Conservation (phyloP, 1,140 invertebrate genomes). For the Pseudomyrmex dendroicus region DNA sequence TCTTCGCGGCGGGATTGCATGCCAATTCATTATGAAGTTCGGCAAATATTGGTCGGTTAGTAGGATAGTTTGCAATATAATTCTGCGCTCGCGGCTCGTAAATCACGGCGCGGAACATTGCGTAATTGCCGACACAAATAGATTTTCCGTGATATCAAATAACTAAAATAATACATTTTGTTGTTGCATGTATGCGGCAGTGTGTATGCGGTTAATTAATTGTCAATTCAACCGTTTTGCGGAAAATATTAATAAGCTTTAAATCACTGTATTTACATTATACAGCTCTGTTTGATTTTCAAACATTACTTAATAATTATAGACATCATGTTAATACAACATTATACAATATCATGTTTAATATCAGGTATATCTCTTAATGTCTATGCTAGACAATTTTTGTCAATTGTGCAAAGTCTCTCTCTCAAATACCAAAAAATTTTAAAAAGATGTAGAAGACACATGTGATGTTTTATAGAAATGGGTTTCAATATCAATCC, state of each 20-base stretch:
- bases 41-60: conserved; percentile 61
- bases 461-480: conserved; percentile 7
- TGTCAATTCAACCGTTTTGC: conserved; percentile 23
- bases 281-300: neutral
- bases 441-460: neutral
- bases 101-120: conserved; percentile 41
- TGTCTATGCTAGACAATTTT: neutral
- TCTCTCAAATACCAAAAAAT: neutral
- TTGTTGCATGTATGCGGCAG: conserved; percentile 21
- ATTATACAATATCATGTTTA: neutral
- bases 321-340: neutral
- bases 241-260: conserved; percentile 8
- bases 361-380: neutral
- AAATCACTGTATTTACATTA: neutral
- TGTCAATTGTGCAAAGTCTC: neutral
- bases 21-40: conserved; percentile 55
- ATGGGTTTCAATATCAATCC: conserved; percentile 7
- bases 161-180: conserved; percentile 56
- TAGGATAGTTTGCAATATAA: conserved; percentile 59
- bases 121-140: conserved; percentile 57
- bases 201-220: conserved; percentile 34
- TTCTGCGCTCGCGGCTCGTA: conserved; percentile 47
- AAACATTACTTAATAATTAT: neutral
- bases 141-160: conserved; percentile 37
- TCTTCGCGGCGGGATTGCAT: conserved; percentile 38